Base-by-base conservation (phyloP, 1,140 invertebrate genomes). In the Steinernema khuongi region DNA sequence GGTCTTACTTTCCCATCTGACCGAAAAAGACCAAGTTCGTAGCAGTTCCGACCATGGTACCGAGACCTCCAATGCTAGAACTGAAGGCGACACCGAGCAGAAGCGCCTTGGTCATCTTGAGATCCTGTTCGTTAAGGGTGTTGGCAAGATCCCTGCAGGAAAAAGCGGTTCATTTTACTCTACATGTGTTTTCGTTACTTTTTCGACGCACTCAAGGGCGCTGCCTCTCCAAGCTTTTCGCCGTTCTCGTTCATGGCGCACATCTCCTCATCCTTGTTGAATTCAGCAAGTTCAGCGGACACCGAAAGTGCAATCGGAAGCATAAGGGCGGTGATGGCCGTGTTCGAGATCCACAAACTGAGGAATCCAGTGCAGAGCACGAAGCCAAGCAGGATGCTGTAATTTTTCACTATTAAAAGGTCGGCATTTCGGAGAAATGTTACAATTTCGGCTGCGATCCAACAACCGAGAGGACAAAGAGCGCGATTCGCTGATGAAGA, bases 401-500 rank as follows among this genome's bases (percentile, higher is more conserved):
- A 77, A 72, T 70, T 30, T 41, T 26, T 66, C 36, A 14, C 68
- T 7, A 33, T 4, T 11, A 29, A 44, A 32, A 71, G 4, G 2
- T 17, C 77, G 19, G 71, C 67, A 80, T 11, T n/a, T 11, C 72
- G 43, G 0, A 33, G 0, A 11, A 70, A 71, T 60, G 11, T 44
- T 70, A 88, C 88, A 86, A 87, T 82, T 83, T 84, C 17, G 88
- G 87, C 66, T 86, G 86, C 4, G 87, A 80, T 36, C 93, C 93
- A 32, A 94, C 90, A 2, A 90, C 86, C 69, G 90, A 90, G 68
- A 94, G 90, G 1, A 92, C 91, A 77, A 89, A 89, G 22, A 94
- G 85, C 0, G 93, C 93, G 0, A 94, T 90, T 76, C 93, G 88
- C 80, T 91, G 90, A 77, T 94, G 93, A 1, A 94, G 85, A 83